Percentiles rank a stretch among this genome's conserved stretches.
phyloP scores from a whole-genome alignment of 2,113 vertebrate genomes.

The Hassar affinis region DNA sequence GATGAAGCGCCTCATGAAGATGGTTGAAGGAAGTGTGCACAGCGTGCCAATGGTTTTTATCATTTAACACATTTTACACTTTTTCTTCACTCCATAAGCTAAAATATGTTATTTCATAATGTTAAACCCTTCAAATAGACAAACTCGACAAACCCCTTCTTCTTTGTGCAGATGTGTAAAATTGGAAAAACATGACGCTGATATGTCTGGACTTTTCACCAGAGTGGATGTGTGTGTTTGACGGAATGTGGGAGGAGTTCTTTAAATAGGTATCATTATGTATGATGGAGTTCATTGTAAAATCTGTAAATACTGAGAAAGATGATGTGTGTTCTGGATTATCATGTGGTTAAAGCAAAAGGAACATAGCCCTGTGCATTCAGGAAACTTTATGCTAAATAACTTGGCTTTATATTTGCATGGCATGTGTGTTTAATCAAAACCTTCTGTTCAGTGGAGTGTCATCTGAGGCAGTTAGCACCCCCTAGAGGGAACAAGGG shows the following conservation, averaged over 20 bases:
- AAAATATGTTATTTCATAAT: neutral
- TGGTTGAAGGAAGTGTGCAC: neutral
- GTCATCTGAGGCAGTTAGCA: slow-evolving; percentile 33
- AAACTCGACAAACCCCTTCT: too few relatives aligned
- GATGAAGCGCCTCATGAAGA: neutral
- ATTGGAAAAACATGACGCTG: neutral
- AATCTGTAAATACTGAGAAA: neutral
- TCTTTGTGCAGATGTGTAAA: too few relatives aligned
- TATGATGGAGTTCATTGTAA: neutral
- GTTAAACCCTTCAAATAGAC: too few relatives aligned
- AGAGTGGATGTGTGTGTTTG: neutral
- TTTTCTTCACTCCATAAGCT: neutral
- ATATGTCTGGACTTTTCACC: neutral
- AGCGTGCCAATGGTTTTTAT: neutral
- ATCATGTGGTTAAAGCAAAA: neutral
- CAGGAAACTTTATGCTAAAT: neutral
- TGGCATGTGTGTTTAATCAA: neutral
- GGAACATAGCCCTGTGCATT: neutral
- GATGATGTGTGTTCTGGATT: neutral
- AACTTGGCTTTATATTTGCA: neutral
- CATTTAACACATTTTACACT: neutral
- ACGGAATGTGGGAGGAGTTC: neutral
- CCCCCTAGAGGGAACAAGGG: slow-evolving; percentile 30
- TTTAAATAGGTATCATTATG: neutral
- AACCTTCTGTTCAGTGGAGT: neutral